These are phyloP conservation scores for Loris lydekkerianus DNA, from an alignment of 2,797 vertebrate genomes.

Conservation along the genomic window DNA sequence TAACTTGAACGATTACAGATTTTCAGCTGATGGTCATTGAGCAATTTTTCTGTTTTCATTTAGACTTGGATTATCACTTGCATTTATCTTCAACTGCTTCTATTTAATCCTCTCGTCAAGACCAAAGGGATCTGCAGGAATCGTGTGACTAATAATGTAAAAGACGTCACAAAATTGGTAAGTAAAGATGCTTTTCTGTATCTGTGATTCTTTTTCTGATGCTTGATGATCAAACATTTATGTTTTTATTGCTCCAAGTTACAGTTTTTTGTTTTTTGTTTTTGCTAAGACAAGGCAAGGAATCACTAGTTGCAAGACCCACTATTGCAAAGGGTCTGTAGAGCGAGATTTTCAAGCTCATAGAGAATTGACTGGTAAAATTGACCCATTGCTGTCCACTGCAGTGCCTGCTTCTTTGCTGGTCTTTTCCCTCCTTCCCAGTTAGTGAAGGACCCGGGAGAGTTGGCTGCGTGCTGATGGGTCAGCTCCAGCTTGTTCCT, in stretches of 20 bases:
- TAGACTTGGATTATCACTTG: slow-evolving; percentile 93
- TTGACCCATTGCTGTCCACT: no score
- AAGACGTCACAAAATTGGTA: slow-evolving; percentile 91
- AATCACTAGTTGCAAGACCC: background rate
- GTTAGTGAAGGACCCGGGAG: background rate
- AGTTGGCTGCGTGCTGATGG: background rate
- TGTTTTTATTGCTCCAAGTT: background rate
- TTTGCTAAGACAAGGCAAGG: background rate
- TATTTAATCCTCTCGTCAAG: slow-evolving; percentile 90
- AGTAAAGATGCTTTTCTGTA: slow-evolving; percentile 66
- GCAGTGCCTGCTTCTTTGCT: background rate
- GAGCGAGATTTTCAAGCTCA: background rate
- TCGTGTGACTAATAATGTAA: slow-evolving; percentile 92
- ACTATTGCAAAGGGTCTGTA: background rate
- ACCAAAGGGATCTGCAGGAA: slow-evolving; percentile 89
- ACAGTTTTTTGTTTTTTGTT: background rate
- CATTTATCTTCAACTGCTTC: slow-evolving; percentile 92
- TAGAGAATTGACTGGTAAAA: background rate
- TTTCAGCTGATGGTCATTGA: slow-evolving; percentile 67
- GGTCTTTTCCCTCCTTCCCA: background rate
- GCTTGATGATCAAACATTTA: background rate
- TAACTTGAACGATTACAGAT: background rate
- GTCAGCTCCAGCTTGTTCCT: background rate
- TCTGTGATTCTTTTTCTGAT: background rate
- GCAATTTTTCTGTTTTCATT: slow-evolving; percentile 74